These are phyloP conservation scores for Rhynchomys soricoides DNA, from an alignment of 2,113 vertebrate genomes.

Conservation along the genomic window DNA sequence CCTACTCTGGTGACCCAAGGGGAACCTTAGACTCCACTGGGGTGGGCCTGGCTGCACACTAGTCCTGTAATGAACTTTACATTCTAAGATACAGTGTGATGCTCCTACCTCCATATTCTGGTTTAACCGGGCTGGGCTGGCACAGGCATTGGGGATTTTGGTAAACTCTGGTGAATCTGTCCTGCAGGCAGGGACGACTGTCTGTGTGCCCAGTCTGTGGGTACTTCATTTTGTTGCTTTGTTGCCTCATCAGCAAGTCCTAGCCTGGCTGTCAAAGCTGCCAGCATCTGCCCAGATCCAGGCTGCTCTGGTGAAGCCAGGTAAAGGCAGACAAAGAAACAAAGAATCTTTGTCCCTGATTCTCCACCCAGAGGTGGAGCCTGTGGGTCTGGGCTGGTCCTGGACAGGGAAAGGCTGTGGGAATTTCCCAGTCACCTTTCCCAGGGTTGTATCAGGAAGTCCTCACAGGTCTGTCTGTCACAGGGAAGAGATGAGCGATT, in stretches of 20 bases:
- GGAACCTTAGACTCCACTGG: too few relatives aligned
- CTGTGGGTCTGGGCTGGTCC: not conserved
- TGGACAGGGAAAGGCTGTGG: not conserved
- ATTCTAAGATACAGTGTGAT: not conserved
- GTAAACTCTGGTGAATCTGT: not conserved
- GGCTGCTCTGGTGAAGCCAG: not conserved
- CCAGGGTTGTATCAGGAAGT: not conserved
- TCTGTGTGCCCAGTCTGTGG: not conserved
- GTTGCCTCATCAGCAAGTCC: not conserved
- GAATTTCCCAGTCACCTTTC: not conserved
- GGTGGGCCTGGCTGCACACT: not conserved
- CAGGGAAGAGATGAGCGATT: not conserved
- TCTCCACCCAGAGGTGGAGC: not conserved
- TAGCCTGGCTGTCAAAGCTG: not conserved
- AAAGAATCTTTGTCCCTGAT: constrained; percentile 52
- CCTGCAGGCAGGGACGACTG: not conserved
- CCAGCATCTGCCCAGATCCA: not conserved
- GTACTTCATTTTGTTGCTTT: accelerated
- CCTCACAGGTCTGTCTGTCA: not conserved
- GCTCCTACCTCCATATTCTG: not conserved
- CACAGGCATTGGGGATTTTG: not conserved
- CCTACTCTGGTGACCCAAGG: not conserved
- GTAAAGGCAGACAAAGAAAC: not conserved
- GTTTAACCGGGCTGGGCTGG: not conserved
- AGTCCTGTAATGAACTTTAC: not conserved